phyloP scores from a whole-genome alignment of 2,888 invertebrate species.

The Steinernema scapterisci region DNA sequence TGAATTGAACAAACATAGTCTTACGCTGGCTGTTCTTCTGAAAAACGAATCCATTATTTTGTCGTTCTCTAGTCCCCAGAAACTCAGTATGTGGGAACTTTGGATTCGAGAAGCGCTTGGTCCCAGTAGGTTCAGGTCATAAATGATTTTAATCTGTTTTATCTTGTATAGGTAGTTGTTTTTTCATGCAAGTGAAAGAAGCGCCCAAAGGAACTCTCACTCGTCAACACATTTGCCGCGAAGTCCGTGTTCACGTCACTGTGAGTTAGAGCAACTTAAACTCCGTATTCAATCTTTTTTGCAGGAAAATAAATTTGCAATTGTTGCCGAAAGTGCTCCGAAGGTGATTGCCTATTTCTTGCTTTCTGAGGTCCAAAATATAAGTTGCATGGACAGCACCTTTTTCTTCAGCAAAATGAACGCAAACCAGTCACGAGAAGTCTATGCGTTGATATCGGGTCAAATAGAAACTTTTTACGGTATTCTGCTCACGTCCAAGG shows the following conservation, averaged over 20 bases:
- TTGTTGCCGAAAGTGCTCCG: neutral
- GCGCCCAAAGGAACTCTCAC: conserved; percentile 16
- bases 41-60: neutral
- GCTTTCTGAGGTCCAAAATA: conserved; percentile 5
- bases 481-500: neutral
- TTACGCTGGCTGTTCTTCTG: neutral
- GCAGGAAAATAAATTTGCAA: conserved; percentile 4
- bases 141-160: too few species aligned
- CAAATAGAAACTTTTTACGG: conserved; percentile 2
- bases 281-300: neutral
- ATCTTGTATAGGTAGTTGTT: conserved; percentile 10
- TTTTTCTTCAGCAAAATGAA: conserved; percentile 19
- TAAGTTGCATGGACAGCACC: conserved; percentile 20
- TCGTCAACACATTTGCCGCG: conserved; percentile 17
- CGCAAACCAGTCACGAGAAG: neutral
- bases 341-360: conserved; percentile 1
- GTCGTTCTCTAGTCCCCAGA: neutral
- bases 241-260: conserved; percentile 14
- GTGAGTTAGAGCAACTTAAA: neutral
- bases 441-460: conserved; percentile 7
- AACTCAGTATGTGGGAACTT: conserved; percentile 10
- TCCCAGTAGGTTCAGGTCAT: conserved; percentile 10
- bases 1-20: neutral
- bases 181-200: conserved; percentile 27
- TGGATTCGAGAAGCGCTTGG: conserved; percentile 9